Conservation (phyloP, 2,113 vertebrate species). For the Semicossyphus pulcher region DNA sequence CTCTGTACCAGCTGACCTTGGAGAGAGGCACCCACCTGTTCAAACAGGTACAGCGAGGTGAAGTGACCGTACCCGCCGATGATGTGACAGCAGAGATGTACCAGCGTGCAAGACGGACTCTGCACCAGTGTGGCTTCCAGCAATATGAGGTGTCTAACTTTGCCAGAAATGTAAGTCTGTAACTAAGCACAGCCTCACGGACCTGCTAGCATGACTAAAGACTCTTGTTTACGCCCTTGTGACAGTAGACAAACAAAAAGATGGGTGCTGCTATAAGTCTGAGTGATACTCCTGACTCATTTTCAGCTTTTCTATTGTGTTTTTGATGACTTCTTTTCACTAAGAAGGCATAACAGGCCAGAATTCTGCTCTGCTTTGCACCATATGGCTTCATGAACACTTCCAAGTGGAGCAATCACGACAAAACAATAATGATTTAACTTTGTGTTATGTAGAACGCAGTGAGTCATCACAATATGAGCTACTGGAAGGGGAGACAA, state of each 20-base stretch:
- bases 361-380: background rate
- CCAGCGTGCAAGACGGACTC: conserved; percentile 73
- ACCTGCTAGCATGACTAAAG: no score
- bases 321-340: background rate
- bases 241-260: background rate
- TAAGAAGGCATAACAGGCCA: background rate
- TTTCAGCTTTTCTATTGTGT: background rate
- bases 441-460: conserved; percentile 82
- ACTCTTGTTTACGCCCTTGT: no score
- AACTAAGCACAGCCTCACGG: no score
- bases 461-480: conserved; percentile 90
- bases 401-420: background rate
- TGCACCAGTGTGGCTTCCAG: conserved; percentile 83
- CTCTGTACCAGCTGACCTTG: conserved; percentile 94
- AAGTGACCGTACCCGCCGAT: conserved; percentile 71
- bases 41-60: conserved; percentile 79
- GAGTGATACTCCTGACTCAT: background rate
- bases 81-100: conserved; percentile 91
- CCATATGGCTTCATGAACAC: background rate
- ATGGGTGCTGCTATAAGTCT: background rate
- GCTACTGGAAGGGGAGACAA: conserved; percentile 90
- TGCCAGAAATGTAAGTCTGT: conserved; percentile 88
- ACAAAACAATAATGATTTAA: background rate
- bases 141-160: conserved; percentile 98
- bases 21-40: conserved; percentile 91